A percentile compares a stretch with the other conserved stretches of the same genome.
These are phyloP conservation scores for Ornithoptera alexandrae DNA, from an alignment of 2,888 invertebrate species.

Conservation along the genomic window DNA sequence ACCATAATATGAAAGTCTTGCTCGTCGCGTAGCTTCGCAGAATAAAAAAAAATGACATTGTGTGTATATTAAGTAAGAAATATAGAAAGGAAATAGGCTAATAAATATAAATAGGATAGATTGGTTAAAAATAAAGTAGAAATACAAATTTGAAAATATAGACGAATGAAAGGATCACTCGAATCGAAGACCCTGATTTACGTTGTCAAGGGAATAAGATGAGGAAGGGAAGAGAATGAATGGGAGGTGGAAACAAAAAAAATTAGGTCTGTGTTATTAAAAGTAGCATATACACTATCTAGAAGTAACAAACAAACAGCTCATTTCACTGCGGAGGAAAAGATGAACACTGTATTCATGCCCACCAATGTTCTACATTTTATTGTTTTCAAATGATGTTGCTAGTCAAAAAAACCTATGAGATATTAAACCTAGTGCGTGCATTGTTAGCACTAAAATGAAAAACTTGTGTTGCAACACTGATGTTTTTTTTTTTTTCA, in stretches of 20 bases:
- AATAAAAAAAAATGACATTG: too few species aligned
- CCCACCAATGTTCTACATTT: conserved; percentile 8
- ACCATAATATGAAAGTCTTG: too few species aligned
- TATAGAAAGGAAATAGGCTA: too few species aligned
- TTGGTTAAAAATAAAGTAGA: too few species aligned
- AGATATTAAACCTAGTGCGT: conserved; percentile 15
- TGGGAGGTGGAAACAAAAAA: neutral
- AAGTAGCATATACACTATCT: neutral
- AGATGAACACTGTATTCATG: conserved; percentile 8
- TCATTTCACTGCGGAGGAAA: conserved; percentile 9
- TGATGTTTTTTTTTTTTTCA: neutral
- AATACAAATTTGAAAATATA: too few species aligned
- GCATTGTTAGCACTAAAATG: conserved; percentile 10
- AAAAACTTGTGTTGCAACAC: conserved; percentile 5
- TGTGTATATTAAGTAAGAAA: too few species aligned
- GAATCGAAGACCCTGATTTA: too few species aligned
- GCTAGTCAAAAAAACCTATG: conserved; percentile 16
- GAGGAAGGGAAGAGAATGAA: too few species aligned
- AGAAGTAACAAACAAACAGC: conserved; percentile 9
- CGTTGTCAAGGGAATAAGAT: too few species aligned
- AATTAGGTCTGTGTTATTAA: neutral
- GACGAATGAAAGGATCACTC: too few species aligned
- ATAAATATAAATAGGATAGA: too few species aligned
- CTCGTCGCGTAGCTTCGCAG: too few species aligned
- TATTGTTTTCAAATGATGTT: conserved; percentile 19